These are phyloP conservation scores for Siphlonurus alternatus DNA, from an alignment of 2,888 invertebrate genomes.

Conservation along the genomic window DNA sequence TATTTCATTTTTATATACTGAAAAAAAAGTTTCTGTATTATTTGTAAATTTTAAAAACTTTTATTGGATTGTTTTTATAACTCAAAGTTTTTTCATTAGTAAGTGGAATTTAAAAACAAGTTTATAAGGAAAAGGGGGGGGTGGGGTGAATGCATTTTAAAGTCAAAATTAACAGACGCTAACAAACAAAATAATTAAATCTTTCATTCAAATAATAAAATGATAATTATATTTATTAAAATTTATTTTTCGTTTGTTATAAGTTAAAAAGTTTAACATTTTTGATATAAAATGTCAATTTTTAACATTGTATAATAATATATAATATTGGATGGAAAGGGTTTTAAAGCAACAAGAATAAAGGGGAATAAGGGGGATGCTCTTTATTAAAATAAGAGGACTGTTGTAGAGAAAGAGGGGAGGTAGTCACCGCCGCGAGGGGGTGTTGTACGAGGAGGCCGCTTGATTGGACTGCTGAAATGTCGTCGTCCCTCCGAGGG, in stretches of 20 bases:
- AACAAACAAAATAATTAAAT: neutral
- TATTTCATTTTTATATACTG: neutral
- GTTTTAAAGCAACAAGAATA: neutral
- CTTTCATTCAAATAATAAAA: neutral
- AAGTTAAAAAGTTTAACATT: neutral
- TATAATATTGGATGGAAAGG: neutral
- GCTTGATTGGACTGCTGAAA: neutral
- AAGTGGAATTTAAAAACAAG: neutral
- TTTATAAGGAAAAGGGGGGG: neutral
- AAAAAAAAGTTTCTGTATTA: neutral
- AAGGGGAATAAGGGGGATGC: neutral
- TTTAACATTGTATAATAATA: neutral
- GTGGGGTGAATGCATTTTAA: neutral
- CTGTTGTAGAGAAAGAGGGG: neutral
- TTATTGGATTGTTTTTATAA: neutral
- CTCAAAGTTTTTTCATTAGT: neutral
- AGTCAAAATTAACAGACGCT: slow-evolving; percentile 1
- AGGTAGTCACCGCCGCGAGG: neutral
- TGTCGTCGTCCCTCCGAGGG: neutral
- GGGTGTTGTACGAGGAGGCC: neutral
- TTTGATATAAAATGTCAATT: slow-evolving; percentile 3
- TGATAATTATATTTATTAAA: neutral
- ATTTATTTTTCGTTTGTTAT: slow-evolving; percentile 1
- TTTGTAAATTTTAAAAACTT: neutral
- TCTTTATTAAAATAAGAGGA: neutral